Evolutionary conservation across 1,140 invertebrate species (phyloP), one percentile per base, ranked within the genome.

Genomic region (Drosophila subobscura): DNA sequence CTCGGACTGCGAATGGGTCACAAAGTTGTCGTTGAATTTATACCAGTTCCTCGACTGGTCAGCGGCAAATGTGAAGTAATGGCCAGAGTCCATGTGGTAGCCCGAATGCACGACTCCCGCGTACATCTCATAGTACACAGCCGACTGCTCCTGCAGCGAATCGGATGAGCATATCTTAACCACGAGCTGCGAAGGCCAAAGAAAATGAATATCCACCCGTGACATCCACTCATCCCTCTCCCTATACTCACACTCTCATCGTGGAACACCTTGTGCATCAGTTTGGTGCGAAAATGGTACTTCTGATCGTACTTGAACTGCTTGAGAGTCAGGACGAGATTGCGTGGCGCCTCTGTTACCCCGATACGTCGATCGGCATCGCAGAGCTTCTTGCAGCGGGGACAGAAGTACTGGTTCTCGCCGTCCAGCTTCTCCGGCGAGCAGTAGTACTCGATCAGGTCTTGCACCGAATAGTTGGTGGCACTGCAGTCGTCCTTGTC

Each of bases 71-170:
- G 96, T 96, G 80, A 97, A 97, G 89, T 98, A 97, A 90, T 98
- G 97, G 0, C 97, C 97, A 4, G 95, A 95, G 81, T 97, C 96
- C 71, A 96, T 94, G 42, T 94, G 96, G 10, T 94, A 94, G 2
- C 97, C 96, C 0, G 95, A 95, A 89, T 98, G 97, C 0, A 98
- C 95, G 0, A 98, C 95, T 0, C 96, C 96, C 0, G 96, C 96
- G 81, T 96, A 97, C 0, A 97, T 88, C 7, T 93, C 93, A 88
- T 97, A 97, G 5, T 92, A 91, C 16, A 93, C 92, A 5, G 66
- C 75, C 10, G 70, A 86, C 20, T 77, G 77, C 57, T 91, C 90
- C 52, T 81, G 74, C 37, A 84, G 60, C 0, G 64, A 77, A 14
- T 91, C 86, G 5, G 49, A 52, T 8, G 92, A 79, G 27, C 90